These are phyloP conservation scores for Scaptomyza polygonia DNA, from an alignment of 2,888 invertebrate species.

Conservation along the genomic window DNA sequence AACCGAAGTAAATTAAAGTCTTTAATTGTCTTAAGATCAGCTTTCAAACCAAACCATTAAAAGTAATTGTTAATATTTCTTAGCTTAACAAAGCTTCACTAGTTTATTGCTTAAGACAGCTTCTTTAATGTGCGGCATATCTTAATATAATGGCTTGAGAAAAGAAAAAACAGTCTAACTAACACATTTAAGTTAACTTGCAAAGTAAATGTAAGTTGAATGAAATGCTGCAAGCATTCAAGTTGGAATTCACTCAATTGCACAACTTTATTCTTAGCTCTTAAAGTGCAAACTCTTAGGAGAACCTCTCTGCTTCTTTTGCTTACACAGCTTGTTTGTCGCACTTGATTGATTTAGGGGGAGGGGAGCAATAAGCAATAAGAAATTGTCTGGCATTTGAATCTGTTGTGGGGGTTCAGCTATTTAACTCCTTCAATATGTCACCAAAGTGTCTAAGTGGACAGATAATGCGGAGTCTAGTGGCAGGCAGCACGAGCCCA, in stretches of 20 bases:
- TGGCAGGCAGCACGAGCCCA: constrained; percentile 2
- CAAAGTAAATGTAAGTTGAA: too few species aligned
- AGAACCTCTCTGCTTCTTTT: constrained; percentile 1
- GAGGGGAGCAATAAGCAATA: constrained; percentile 30
- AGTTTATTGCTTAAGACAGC: too few species aligned
- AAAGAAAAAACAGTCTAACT: background rate
- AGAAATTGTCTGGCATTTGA: constrained; percentile 44
- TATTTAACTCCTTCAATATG: constrained; percentile 78
- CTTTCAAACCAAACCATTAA: too few species aligned
- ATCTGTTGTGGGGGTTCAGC: constrained; percentile 50
- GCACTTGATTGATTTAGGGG: constrained; percentile 55
- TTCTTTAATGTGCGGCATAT: too few species aligned
- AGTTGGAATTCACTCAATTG: background rate
- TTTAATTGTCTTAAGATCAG: too few species aligned
- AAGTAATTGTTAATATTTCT: too few species aligned
- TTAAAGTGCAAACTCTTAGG: constrained; percentile 7
- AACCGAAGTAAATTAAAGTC: too few species aligned
- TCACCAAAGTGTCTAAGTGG: constrained; percentile 73
- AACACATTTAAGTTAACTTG: background rate
- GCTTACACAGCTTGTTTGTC: constrained; percentile 53
- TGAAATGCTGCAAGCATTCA: background rate
- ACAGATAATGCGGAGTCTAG: constrained; percentile 56
- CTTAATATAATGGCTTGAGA: too few species aligned
- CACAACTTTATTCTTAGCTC: constrained; percentile 1
- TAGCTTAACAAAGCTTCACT: too few species aligned